A percentile compares a stretch with the other conserved stretches of the same genome.
phyloP scores from a whole-genome alignment of 2,888 invertebrate genomes.

The Dyspetes luteomarginatus region DNA sequence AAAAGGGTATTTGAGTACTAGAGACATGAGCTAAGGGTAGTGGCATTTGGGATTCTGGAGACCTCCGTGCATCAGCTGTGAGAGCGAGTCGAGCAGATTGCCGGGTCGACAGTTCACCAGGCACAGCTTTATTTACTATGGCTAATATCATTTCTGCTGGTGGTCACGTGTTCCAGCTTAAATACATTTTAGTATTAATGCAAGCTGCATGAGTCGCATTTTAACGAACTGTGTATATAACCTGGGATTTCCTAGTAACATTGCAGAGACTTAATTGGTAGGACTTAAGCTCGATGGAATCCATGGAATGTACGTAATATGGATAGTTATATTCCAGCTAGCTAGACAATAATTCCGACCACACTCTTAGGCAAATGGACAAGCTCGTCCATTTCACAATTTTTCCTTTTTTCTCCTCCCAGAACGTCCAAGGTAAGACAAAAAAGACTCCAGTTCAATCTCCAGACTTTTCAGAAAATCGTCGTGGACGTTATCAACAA shows the following conservation, averaged over 20 bases:
- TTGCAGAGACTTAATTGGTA: neutral
- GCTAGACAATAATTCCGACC: no score
- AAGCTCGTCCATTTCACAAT: no score
- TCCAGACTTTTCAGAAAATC: no score
- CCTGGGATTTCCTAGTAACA: neutral
- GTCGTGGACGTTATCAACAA: no score
- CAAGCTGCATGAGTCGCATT: neutral
- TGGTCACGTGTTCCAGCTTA: neutral
- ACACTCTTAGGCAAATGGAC: no score
- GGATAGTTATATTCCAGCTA: slow-evolving; percentile 4
- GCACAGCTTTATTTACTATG: neutral
- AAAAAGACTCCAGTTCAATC: no score
- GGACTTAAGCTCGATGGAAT: slow-evolving; percentile 4
- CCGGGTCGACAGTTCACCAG: slow-evolving; percentile 23
- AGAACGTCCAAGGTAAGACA: no score
- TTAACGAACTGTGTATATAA: neutral
- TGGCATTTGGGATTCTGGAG: neutral
- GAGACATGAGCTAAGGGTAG: no score
- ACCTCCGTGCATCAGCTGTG: neutral
- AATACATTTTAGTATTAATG: neutral
- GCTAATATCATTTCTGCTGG: neutral
- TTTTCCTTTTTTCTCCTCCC: no score
- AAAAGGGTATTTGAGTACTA: no score
- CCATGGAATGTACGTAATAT: slow-evolving; percentile 28
- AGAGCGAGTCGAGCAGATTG: neutral